Conservation (phyloP, 2,888 invertebrate genomes). For the Aquatica leii region DNA sequence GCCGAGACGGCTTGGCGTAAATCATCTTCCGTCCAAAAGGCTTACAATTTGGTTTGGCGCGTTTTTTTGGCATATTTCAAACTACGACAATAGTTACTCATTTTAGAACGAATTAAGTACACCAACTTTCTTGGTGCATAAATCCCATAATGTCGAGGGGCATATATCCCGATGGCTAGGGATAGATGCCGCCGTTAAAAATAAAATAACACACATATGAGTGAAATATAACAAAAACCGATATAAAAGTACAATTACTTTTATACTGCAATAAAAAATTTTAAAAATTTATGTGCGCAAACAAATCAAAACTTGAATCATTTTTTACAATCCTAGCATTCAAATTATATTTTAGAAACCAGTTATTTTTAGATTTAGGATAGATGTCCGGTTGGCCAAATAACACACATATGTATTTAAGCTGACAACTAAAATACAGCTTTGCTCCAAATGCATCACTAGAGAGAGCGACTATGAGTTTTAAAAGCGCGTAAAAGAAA, state of each 20-base stretch:
- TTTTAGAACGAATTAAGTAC: slow-evolving; percentile 8
- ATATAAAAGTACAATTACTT: slow-evolving; percentile 3
- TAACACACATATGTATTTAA: background rate
- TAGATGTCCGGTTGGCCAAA: slow-evolving; percentile 2
- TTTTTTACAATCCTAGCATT: too few relatives aligned
- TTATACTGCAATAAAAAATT: background rate
- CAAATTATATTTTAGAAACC: slow-evolving; percentile 4
- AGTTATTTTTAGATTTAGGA: background rate
- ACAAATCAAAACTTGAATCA: background rate
- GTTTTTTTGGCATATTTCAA: background rate
- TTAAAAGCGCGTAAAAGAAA: slow-evolving; percentile 2
- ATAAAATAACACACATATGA: background rate
- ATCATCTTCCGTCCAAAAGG: slow-evolving; percentile 1
- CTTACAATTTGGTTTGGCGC: too few relatives aligned
- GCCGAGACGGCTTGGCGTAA: slow-evolving; percentile 1
- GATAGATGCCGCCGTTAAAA: background rate
- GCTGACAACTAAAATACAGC: slow-evolving; percentile 4
- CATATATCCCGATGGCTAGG: background rate
- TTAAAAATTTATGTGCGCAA: slow-evolving; percentile 1
- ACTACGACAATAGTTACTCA: slow-evolving; percentile 3
- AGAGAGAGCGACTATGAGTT: background rate
- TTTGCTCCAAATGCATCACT: slow-evolving; percentile 2
- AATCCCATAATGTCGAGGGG: slow-evolving; percentile 4
- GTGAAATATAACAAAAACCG: background rate
- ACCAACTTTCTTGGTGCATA: slow-evolving; percentile 2